Evolutionary conservation across 35 echinoderm and acorn worm species (phyloP).

Genomic region (Stichopus chloronotus): DNA sequence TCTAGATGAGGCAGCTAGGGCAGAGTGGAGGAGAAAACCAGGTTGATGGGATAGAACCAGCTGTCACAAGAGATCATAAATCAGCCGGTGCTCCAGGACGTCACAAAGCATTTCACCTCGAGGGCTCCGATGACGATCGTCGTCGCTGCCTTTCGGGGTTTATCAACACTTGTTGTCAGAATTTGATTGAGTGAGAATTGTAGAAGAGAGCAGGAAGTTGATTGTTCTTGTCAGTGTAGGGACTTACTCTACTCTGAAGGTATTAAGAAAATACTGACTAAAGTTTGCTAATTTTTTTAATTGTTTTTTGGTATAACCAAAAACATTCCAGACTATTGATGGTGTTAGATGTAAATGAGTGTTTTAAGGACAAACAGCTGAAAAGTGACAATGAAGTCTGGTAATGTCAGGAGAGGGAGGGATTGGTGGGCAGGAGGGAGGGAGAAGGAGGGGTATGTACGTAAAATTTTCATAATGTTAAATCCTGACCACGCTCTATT

Average conservation of each 20-base stretch:
- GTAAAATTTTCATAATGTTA: not conserved
- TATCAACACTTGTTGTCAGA: slow-evolving; percentile 44
- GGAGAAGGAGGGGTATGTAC: not conserved
- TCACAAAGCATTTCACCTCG: slow-evolving; percentile 48
- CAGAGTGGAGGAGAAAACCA: not conserved
- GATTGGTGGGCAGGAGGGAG: not conserved
- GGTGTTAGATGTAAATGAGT: not conserved
- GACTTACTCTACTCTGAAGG: too few species aligned
- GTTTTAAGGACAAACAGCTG: not conserved
- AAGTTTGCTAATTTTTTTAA: too few species aligned
- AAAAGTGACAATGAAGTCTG: not conserved
- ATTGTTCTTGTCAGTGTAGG: not conserved
- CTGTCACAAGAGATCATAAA: slow-evolving; percentile 43
- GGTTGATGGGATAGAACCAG: not conserved
- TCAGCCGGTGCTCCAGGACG: slow-evolving; percentile 1
- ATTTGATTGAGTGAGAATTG: slow-evolving; percentile 13
- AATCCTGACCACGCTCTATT: not conserved
- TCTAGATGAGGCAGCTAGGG: not conserved
- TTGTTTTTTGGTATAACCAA: too few species aligned
- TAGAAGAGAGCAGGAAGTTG: not conserved
- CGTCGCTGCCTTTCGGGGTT: not conserved
- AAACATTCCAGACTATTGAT: not conserved
- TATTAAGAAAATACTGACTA: too few species aligned
- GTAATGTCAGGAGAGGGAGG: not conserved
- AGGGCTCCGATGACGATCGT: not conserved